These are phyloP conservation scores for Himalopsyche japonica DNA, from an alignment of 2,888 invertebrate genomes.

Conservation along the genomic window DNA sequence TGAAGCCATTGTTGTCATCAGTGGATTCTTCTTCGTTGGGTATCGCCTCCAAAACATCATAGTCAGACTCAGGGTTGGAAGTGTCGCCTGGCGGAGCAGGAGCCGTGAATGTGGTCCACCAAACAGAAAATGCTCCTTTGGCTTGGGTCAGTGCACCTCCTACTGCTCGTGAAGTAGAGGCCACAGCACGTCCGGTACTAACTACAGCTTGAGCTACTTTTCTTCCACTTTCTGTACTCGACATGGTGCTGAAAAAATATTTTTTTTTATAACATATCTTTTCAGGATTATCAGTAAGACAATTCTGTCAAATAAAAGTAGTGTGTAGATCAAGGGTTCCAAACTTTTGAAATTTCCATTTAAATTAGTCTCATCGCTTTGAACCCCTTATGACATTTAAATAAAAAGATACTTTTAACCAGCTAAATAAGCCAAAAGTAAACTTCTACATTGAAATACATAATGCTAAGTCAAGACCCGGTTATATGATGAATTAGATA, in stretches of 20 bases:
- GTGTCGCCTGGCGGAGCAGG: conserved; percentile 49
- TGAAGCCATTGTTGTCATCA: neutral
- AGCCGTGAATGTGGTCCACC: conserved; percentile 78
- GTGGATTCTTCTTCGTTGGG: conserved; percentile 14
- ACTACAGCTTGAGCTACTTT: conserved; percentile 92
- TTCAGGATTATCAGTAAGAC: too few species aligned
- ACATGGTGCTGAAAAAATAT: conserved; percentile 84
- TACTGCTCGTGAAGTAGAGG: conserved; percentile 55
- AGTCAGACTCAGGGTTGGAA: conserved; percentile 32
- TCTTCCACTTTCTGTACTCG: conserved; percentile 89
- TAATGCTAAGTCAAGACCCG: too few species aligned
- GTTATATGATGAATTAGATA: too few species aligned
- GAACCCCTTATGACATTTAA: too few species aligned
- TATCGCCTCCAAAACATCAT: conserved; percentile 30
- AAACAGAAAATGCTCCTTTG: conserved; percentile 81
- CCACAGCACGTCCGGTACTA: conserved; percentile 88
- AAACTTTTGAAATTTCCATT: too few species aligned
- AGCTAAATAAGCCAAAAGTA: too few species aligned
- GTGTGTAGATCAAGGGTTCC: too few species aligned
- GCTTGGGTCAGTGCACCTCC: conserved; percentile 89
- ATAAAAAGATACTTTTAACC: too few species aligned
- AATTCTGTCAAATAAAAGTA: too few species aligned
- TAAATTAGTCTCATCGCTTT: too few species aligned
- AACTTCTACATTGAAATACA: too few species aligned
- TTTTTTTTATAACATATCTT: too few species aligned